Conservation (phyloP, 2,113 vertebrate species). For the Atractosteus spatula region DNA sequence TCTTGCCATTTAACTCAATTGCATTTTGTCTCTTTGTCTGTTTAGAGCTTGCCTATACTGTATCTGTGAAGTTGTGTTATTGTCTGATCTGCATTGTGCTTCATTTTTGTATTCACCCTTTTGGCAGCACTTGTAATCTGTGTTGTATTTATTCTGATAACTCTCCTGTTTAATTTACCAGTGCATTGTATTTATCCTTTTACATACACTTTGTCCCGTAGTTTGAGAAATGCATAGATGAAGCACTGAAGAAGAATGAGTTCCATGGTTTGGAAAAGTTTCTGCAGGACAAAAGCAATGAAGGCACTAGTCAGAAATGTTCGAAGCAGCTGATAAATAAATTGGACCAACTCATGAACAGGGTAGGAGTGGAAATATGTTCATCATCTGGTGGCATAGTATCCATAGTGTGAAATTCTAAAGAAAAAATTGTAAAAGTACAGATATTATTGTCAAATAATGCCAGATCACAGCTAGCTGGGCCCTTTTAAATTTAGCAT, state of each 20-base stretch:
- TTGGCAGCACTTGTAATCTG: neutral
- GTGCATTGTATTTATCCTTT: neutral
- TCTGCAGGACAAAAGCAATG: constrained; percentile 59
- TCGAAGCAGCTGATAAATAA: constrained; percentile 81
- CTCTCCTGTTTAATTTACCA: neutral
- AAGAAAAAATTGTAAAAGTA: no score
- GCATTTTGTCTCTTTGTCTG: no score
- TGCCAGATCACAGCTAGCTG: no score
- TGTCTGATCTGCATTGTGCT: neutral
- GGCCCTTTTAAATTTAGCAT: no score
- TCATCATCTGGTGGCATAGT: no score
- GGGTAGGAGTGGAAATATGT: constrained; percentile 57
- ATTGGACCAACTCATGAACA: constrained; percentile 77
- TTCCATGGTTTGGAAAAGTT: constrained; percentile 66
- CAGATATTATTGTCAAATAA: no score
- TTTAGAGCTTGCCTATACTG: neutral
- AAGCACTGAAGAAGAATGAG: constrained; percentile 69
- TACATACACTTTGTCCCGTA: constrained; percentile 43
- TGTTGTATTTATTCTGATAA: no score
- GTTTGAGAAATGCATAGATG: constrained; percentile 81
- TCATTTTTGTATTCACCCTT: neutral
- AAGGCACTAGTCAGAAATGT: constrained; percentile 66
- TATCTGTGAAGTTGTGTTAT: neutral
- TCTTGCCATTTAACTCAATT: no score
- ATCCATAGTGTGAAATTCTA: no score